A percentile compares a stretch with the other conserved stretches of the same genome.
Conservation (phyloP, 2,888 invertebrate genomes). For the Campaea margaritaria region DNA sequence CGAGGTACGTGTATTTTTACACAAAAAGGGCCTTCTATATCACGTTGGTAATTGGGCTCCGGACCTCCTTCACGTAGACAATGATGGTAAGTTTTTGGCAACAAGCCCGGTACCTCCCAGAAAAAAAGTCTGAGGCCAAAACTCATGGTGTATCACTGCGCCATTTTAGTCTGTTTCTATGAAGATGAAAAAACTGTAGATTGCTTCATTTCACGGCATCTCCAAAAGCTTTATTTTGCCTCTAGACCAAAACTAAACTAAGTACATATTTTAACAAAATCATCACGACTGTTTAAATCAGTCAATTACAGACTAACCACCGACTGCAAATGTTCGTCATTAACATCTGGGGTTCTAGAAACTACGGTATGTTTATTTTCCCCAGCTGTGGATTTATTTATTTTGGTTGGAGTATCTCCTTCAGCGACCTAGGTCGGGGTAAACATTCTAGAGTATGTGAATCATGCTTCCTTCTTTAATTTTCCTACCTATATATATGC, state of each 20-base stretch:
- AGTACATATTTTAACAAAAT: slow-evolving; percentile 2
- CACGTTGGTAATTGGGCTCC: no score
- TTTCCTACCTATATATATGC: not conserved
- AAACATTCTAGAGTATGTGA: not conserved
- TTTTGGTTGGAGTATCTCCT: slow-evolving; percentile 17
- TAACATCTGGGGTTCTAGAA: slow-evolving; percentile 29
- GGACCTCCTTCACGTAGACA: no score
- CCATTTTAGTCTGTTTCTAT: no score
- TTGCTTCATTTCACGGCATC: no score
- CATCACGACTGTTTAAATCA: slow-evolving; percentile 26
- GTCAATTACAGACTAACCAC: slow-evolving; percentile 22
- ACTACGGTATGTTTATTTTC: slow-evolving; percentile 15
- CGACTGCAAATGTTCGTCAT: slow-evolving; percentile 7
- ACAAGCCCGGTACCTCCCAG: no score
- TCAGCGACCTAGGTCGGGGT: slow-evolving; percentile 16
- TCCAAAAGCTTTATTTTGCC: not conserved
- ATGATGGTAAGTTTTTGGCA: no score
- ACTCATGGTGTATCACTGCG: no score
- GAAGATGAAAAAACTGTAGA: no score
- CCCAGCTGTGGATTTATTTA: slow-evolving; percentile 10
- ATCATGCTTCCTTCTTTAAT: not conserved
- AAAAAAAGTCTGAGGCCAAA: no score
- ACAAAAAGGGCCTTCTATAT: no score
- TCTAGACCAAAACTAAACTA: not conserved
- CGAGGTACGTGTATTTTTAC: no score